phyloP scores from a whole-genome alignment of 2,888 invertebrate species.

The Orchesella flavescens region DNA sequence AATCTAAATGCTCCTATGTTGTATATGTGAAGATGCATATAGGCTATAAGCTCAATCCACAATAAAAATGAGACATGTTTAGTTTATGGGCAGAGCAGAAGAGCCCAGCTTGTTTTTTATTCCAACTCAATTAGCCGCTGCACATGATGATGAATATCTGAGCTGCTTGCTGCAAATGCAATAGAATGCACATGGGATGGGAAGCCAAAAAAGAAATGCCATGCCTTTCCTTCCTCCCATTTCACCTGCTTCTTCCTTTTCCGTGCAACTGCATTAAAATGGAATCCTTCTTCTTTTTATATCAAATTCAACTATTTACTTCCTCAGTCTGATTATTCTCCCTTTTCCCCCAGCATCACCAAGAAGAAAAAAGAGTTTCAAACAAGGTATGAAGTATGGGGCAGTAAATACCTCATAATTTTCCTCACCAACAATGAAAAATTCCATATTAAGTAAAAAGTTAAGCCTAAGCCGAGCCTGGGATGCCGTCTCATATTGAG shows the following conservation, averaged over 20 bases:
- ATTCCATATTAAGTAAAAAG: slow-evolving; percentile 2
- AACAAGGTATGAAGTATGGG: background rate
- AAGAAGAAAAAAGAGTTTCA: too few relatives aligned
- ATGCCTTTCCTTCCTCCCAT: slow-evolving; percentile 9
- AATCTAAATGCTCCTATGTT: too few relatives aligned
- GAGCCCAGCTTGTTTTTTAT: background rate
- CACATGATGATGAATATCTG: background rate
- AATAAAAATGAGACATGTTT: slow-evolving; percentile 1
- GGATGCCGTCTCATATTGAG: background rate
- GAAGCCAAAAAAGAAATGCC: slow-evolving; percentile 3
- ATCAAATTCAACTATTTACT: background rate
- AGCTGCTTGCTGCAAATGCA: slow-evolving; percentile 5
- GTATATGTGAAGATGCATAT: too few relatives aligned
- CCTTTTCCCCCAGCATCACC: too few relatives aligned
- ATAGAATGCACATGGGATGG: background rate
- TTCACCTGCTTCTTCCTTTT: background rate
- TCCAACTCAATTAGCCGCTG: background rate
- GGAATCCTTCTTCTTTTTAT: slow-evolving; percentile 9
- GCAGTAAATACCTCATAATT: background rate
- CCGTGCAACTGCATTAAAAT: slow-evolving; percentile 35
- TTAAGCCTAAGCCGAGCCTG: background rate
- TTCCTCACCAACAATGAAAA: background rate
- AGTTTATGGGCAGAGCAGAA: too few relatives aligned
- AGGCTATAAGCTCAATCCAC: too few relatives aligned
- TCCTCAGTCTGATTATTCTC: background rate